Conservation (phyloP, 2,113 vertebrate species). For the Oncorhynchus gorbuscha region DNA sequence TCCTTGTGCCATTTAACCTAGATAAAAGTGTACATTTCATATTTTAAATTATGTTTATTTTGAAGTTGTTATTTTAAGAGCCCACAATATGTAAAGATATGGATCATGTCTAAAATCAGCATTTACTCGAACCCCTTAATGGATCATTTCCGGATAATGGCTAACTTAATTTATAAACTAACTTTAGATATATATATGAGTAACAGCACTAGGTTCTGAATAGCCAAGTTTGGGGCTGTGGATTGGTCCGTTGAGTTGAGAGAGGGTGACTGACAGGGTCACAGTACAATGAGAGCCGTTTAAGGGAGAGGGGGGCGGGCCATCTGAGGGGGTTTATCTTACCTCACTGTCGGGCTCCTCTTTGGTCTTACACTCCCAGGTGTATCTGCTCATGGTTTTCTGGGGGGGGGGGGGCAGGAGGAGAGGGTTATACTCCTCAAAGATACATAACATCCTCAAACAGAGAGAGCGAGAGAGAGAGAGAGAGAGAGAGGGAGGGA, state of each 20-base stretch:
- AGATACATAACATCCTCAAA: slow-evolving; percentile 60
- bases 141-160: no score
- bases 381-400: slow-evolving; percentile 87
- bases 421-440: slow-evolving; percentile 76
- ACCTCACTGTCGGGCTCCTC: slow-evolving; percentile 80
- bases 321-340: slow-evolving; percentile 61
- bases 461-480: slow-evolving; percentile 18
- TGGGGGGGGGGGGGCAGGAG: slow-evolving; percentile 69
- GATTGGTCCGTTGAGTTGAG: slow-evolving; percentile 44
- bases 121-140: no score
- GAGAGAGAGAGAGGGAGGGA: neutral
- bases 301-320: slow-evolving; percentile 36
- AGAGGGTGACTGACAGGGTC: slow-evolving; percentile 65
- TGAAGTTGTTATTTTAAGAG: no score
- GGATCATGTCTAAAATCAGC: no score
- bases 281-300: slow-evolving; percentile 66
- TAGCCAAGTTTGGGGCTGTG: neutral
- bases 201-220: neutral
- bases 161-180: neutral
- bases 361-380: slow-evolving; percentile 86
- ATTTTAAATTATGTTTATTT: no score
- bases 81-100: no score
- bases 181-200: neutral
- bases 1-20: no score
- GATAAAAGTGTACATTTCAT: no score